Evolutionary conservation across 2,888 invertebrate species (phyloP).

Genomic region (Leptodirus hochenwartii): DNA sequence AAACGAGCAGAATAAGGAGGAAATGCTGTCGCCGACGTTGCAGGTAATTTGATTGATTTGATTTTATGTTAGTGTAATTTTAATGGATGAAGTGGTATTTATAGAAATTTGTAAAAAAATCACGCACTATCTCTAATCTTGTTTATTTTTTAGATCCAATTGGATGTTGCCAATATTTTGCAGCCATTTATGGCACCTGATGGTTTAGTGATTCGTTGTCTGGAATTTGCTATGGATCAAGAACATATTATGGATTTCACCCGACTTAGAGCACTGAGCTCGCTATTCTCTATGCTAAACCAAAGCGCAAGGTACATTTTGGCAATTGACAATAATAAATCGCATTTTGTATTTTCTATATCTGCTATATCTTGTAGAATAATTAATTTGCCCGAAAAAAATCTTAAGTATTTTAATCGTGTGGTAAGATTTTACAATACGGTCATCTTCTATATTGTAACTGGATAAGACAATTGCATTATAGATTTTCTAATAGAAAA

Average conservation of each 20-base stretch:
- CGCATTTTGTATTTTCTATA: no score
- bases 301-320: constrained; percentile 69
- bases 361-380: no score
- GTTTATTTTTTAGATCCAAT: constrained; percentile 54
- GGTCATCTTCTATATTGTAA: no score
- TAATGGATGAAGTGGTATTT: constrained; percentile 4
- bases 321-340: constrained; percentile 1
- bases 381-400: neutral
- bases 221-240: constrained; percentile 79
- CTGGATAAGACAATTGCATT: no score
- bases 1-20: constrained; percentile 45
- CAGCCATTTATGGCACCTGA: constrained; percentile 79
- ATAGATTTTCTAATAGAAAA: no score
- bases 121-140: no score
- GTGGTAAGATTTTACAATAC: no score
- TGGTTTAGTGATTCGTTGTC: constrained; percentile 79
- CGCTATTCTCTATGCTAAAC: constrained; percentile 95
- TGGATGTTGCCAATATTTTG: constrained; percentile 72
- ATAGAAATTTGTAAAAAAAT: no score
- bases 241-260: constrained; percentile 99
- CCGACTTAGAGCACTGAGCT: constrained; percentile 82
- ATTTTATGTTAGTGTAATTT: constrained; percentile 1
- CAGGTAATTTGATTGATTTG: constrained; percentile 35
- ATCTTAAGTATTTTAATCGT: neutral
- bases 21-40: constrained; percentile 62